Evolutionary conservation across 2,888 invertebrate genomes (phyloP), one percentile per base, ranked within the genome.

Genomic region (Tachina fera): DNA sequence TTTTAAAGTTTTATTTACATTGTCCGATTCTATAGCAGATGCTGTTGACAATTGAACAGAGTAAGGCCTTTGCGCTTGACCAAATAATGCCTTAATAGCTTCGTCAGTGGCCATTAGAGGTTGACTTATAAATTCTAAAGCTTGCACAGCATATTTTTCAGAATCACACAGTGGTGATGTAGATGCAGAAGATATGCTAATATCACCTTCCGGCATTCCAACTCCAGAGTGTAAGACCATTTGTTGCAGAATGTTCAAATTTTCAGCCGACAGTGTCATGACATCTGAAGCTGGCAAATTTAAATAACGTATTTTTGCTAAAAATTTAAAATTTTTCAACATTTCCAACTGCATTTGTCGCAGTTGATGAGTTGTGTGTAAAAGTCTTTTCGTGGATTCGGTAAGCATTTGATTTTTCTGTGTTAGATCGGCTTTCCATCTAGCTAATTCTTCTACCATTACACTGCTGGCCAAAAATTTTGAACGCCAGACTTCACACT

Each of bases 401-500:
- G 89, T 90, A 0, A 93, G 89, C 88, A 91, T 87, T 88, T 90
- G 89, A 86, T 93, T 93, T 75, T 93, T 93, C 88, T 96, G 95
- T 16, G 95, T 95, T 39, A 98, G 93, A 76, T 95, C 94, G 67
- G 96, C 96, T 92, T 98, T 97, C 95, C 97, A 97, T 88, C 95
- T 94, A 0, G 97, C 97, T 87, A 98, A 92, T 93, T 98, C 98
- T 93, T 98, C 98, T 1, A 98, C 96, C 96, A 98, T 97, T 80
- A 98, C 95, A 92, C 98, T 98, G 94, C 97, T 97, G 39, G 98
- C 98, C 88, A 98, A 94, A 93, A 98, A 99, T 95, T 98, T 99
- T 91, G 98, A 98, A 87, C 98, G 95, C 98, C 98, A 99, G 70
- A 98, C 97, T 93, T 99, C 98, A 91, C 98, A 97, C 90, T 98